phyloP scores from a whole-genome alignment of 2,888 invertebrate genomes.

The Andrena hattorfiana region DNA sequence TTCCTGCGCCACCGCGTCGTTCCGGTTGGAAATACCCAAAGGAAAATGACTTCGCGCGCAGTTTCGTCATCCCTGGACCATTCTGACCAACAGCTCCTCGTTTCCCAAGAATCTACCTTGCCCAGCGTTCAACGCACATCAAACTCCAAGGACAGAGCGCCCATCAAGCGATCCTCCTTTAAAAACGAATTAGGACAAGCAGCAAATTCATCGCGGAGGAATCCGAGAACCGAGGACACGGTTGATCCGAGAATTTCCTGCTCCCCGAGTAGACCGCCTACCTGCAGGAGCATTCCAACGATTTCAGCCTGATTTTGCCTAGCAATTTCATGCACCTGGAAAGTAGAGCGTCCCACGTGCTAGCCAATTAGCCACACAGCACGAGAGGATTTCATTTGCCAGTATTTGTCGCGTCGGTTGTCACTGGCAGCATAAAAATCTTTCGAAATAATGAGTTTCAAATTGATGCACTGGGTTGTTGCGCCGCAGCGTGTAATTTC shows the following conservation, averaged over 20 bases:
- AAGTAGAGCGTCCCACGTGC: neutral
- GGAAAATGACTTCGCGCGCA: neutral
- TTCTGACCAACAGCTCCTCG: neutral
- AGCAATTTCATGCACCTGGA: neutral
- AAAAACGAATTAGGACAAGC: neutral
- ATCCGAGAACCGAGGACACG: too few species aligned
- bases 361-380: neutral
- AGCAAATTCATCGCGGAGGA: neutral
- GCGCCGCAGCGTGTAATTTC: conserved; percentile 23
- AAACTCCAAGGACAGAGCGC: neutral
- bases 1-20: neutral
- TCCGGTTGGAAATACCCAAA: conserved; percentile 6
- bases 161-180: neutral
- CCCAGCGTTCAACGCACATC: neutral
- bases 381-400: neutral
- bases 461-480: conserved; percentile 7
- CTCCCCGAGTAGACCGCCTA: too few species aligned
- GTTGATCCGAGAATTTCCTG: too few species aligned
- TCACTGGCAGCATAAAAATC: neutral
- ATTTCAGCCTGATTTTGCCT: neutral
- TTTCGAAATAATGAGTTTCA: conserved; percentile 11
- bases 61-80: neutral
- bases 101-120: conserved; percentile 6
- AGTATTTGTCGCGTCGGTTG: too few species aligned
- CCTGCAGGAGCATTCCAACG: too few species aligned